These are phyloP conservation scores for Leucophora obtusa DNA, from an alignment of 2,888 invertebrate species.

Conservation along the genomic window DNA sequence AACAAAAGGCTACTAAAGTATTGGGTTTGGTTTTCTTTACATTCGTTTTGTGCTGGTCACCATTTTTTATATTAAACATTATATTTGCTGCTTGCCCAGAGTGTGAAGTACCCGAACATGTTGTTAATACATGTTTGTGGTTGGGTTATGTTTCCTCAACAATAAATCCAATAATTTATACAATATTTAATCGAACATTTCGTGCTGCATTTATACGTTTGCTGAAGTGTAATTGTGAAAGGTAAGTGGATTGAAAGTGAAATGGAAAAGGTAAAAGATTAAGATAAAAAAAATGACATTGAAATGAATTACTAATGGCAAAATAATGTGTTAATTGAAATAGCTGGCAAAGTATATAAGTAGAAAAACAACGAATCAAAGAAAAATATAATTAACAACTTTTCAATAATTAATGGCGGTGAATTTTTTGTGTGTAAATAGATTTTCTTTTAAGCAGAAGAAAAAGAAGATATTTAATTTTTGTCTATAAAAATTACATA, in stretches of 20 bases:
- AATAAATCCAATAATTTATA: slow-evolving; percentile 96
- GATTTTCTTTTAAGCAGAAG: no score
- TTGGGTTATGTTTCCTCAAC: slow-evolving; percentile 94
- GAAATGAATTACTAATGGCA: no score
- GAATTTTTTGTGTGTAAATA: no score
- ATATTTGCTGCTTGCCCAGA: slow-evolving; percentile 90
- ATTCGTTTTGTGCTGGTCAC: slow-evolving; percentile 95
- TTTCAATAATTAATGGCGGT: no score
- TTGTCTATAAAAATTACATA: no score
- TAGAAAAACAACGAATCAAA: no score
- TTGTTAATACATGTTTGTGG: slow-evolving; percentile 91
- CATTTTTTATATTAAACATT: slow-evolving; percentile 93
- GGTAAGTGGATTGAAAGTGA: slow-evolving; percentile 79
- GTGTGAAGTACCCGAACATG: slow-evolving; percentile 85
- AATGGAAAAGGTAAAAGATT: neutral
- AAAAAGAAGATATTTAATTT: no score
- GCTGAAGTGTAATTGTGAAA: slow-evolving; percentile 86
- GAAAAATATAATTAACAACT: no score
- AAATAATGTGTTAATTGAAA: no score
- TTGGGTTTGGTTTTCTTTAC: slow-evolving; percentile 94
- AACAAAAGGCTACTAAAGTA: slow-evolving; percentile 95
- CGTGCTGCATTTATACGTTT: slow-evolving; percentile 90
- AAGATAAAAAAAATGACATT: no score
- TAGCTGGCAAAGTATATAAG: no score
- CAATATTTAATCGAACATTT: slow-evolving; percentile 94